These are phyloP conservation scores for Albula glossodonta DNA, from an alignment of 2,113 vertebrate species.

Conservation along the genomic window DNA sequence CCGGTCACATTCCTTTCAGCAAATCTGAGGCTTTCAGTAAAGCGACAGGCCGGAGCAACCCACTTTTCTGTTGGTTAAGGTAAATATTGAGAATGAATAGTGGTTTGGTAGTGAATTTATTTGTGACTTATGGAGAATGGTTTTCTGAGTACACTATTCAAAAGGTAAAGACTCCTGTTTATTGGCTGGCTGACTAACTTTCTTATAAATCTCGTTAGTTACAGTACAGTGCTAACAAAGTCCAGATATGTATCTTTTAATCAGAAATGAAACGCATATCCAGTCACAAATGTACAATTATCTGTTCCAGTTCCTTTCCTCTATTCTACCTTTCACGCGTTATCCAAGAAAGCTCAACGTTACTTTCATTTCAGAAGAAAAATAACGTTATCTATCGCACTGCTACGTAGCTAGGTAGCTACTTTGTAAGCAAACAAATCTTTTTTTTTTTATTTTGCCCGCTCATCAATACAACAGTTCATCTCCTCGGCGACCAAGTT, in stretches of 20 bases:
- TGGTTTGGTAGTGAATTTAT: not conserved
- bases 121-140: not conserved
- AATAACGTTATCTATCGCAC: not conserved
- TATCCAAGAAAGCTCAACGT: too few relatives aligned
- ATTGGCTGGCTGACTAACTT: not conserved
- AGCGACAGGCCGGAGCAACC: conserved; percentile 32
- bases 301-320: not conserved
- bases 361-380: not conserved
- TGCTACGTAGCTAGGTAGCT: not conserved
- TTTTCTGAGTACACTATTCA: not conserved
- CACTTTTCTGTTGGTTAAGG: conserved; percentile 41
- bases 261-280: not conserved
- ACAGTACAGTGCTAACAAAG: not conserved
- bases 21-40: conserved; percentile 52
- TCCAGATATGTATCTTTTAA: not conserved
- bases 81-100: conserved; percentile 39
- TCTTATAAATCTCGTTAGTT: not conserved
- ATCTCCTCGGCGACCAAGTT: not conserved
- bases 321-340: too few relatives aligned
- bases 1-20: conserved; percentile 48
- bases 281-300: not conserved
- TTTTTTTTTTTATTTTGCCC: not conserved
- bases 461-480: not conserved
- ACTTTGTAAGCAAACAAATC: not conserved
- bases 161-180: not conserved